Conservation (phyloP, 2,888 invertebrate species). For the Drosophila cognata region DNA sequence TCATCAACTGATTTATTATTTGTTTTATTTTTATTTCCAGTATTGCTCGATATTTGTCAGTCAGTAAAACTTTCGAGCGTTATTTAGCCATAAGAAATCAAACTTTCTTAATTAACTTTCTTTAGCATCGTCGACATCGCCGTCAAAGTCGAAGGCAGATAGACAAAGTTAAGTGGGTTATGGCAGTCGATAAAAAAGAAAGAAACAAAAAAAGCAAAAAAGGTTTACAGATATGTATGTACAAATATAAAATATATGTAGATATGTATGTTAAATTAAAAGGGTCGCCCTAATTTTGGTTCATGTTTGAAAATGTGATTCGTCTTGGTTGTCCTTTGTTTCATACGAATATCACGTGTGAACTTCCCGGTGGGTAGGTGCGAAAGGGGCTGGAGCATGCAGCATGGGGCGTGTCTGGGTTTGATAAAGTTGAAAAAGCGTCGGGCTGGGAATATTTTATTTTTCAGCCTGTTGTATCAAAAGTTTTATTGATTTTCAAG, state of each 20-base stretch:
- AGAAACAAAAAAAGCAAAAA: neutral
- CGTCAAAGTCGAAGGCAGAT: constrained; percentile 38
- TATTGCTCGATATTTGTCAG: constrained; percentile 79
- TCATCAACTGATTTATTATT: constrained; percentile 7
- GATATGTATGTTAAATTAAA: constrained; percentile 25
- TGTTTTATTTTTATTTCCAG: constrained; percentile 61
- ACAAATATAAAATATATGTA: neutral
- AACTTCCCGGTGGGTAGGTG: constrained; percentile 1
- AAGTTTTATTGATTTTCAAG: constrained; percentile 80
- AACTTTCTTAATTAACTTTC: constrained; percentile 79
- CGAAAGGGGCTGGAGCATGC: neutral
- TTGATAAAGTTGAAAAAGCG: constrained; percentile 29
- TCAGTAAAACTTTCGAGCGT: constrained; percentile 76
- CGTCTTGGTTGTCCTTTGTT: neutral
- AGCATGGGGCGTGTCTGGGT: constrained; percentile 2
- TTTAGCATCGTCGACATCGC: constrained; percentile 53
- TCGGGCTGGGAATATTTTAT: constrained; percentile 33
- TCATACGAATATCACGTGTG: constrained; percentile 41
- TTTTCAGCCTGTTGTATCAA: constrained; percentile 57
- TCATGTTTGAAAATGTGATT: constrained; percentile 14
- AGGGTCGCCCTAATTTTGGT: constrained; percentile 23
- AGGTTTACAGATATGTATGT: neutral
- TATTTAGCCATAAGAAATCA: constrained; percentile 80
- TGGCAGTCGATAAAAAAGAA: constrained; percentile 32
- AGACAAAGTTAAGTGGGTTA: constrained; percentile 61